A percentile compares a stretch with the other conserved stretches of the same genome.
phyloP scores from a whole-genome alignment of 2,113 vertebrate genomes.

The Nerophis lumbriciformis region DNA sequence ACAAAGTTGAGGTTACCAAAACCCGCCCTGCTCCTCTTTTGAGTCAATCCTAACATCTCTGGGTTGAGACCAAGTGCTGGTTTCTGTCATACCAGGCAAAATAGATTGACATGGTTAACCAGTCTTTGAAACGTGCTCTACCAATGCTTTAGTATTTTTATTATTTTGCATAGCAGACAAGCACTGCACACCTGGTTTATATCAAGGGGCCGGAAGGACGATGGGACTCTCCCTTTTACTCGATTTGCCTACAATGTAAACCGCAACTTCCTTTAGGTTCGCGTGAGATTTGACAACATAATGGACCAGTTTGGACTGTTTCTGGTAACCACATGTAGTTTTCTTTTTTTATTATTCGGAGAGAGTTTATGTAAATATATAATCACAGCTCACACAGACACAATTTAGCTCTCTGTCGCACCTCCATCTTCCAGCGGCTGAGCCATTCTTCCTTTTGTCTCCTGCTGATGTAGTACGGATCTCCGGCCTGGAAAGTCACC shows the following conservation, averaged over 20 bases:
- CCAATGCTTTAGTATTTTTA: constrained; percentile 2
- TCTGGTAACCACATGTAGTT: neutral
- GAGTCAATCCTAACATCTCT: no score
- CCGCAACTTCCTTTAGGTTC: constrained; percentile 3
- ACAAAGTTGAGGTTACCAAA: no score
- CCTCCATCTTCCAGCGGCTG: constrained; percentile 92
- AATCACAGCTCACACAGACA: constrained; percentile 31
- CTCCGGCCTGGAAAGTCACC: constrained; percentile 94
- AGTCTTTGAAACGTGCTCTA: neutral
- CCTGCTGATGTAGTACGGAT: constrained; percentile 96
- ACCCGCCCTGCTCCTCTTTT: no score
- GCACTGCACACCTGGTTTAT: no score
- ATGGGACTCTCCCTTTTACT: neutral
- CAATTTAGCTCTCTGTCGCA: constrained; percentile 65
- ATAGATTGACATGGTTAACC: no score
- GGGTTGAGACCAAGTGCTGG: no score
- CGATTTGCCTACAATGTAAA: neutral
- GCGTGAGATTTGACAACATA: neutral
- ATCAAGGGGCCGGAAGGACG: neutral
- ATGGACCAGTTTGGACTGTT: neutral
- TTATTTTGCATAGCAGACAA: constrained; percentile 12
- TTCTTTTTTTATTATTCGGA: neutral
- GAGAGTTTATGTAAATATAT: neutral
- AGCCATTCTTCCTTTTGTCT: constrained; percentile 93
- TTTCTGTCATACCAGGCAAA: no score